Conservation (phyloP, 2,797 vertebrate species). For the Sebastes elongatus region DNA sequence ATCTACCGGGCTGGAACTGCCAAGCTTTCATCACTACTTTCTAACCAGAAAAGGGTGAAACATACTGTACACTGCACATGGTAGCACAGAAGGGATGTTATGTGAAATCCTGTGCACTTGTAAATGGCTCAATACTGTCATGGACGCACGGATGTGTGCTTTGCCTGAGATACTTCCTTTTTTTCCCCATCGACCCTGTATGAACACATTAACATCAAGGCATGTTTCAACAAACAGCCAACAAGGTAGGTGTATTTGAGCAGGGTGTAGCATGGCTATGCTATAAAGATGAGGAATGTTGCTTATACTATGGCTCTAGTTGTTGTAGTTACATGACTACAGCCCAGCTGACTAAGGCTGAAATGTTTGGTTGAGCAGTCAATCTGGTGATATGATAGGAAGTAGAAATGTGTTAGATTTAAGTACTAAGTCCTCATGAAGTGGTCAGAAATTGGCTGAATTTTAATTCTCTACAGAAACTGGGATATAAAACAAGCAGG, state of each 20-base stretch:
- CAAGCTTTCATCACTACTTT: conserved; percentile 11
- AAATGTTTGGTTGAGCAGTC: neutral
- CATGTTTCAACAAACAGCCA: conserved; percentile 8
- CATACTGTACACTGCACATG: neutral
- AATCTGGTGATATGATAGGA: neutral
- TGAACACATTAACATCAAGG: neutral
- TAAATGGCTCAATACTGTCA: neutral
- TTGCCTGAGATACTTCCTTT: neutral
- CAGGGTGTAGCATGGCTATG: neutral
- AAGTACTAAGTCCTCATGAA: neutral
- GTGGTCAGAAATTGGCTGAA: neutral
- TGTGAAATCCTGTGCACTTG: neutral
- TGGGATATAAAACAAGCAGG: neutral
- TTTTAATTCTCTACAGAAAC: neutral
- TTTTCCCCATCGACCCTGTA: neutral
- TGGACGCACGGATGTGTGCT: too few species aligned
- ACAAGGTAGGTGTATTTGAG: neutral
- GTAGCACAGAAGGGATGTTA: neutral
- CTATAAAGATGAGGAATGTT: neutral
- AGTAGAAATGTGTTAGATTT: neutral
- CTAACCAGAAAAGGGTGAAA: neutral
- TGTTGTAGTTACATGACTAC: conserved; percentile 30
- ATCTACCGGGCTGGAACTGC: conserved; percentile 8
- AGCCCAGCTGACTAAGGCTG: neutral
- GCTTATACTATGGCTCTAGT: neutral